These are phyloP conservation scores for Heliconius erato DNA, from an alignment of 2,888 invertebrate genomes.

Conservation along the genomic window DNA sequence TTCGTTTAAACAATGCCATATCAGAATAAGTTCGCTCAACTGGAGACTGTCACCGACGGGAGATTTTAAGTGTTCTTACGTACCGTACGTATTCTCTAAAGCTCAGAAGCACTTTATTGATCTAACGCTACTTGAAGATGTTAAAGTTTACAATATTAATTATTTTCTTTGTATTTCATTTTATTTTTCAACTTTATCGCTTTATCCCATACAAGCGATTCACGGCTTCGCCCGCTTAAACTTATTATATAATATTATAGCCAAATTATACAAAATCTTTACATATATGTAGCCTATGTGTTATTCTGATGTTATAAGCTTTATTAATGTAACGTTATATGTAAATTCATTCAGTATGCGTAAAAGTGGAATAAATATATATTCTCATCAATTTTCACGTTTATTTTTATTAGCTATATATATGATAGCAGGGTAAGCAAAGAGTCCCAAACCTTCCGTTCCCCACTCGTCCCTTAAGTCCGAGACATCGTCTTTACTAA, in stretches of 20 bases:
- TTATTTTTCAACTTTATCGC: not conserved
- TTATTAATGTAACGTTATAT: no score
- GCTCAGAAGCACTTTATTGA: constrained; percentile 31
- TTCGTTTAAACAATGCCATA: constrained; percentile 22
- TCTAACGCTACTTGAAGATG: constrained; percentile 15
- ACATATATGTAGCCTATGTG: not conserved
- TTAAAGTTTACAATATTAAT: constrained; percentile 18
- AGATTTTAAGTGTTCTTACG: constrained; percentile 28
- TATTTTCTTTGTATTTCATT: constrained; percentile 9
- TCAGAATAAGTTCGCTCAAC: constrained; percentile 30
- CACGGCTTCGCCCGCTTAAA: no score
- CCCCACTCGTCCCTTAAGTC: not conserved
- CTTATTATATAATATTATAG: no score
- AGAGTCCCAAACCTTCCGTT: not conserved
- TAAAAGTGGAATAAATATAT: no score
- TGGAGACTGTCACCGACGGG: constrained; percentile 28
- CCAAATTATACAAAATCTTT: not conserved
- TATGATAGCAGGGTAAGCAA: no score
- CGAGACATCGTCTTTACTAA: not conserved
- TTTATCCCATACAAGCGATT: not conserved
- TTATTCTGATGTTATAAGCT: no score
- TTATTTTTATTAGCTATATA: no score
- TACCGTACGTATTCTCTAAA: constrained; percentile 25
- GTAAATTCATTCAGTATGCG: no score
- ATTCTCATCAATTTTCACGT: no score